Conservation (phyloP, 2,113 vertebrate genomes). For the Hyaena hyaena region DNA sequence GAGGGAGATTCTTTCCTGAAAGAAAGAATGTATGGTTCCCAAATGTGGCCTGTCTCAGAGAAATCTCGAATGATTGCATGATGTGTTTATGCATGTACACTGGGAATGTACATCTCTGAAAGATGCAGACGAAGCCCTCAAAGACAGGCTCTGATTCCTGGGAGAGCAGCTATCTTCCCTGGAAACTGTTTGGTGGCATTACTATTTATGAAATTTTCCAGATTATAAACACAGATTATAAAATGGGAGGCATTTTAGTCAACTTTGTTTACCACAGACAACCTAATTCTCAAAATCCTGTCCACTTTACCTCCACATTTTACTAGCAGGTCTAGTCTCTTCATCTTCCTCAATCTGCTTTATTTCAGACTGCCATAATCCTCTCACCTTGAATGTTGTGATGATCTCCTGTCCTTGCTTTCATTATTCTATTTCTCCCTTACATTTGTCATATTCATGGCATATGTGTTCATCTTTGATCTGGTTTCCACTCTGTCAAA, state of each 20-base stretch:
- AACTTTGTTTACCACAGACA: neutral
- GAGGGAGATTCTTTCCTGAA: neutral
- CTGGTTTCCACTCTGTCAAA: neutral
- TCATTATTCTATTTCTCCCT: neutral
- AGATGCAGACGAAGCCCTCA: neutral
- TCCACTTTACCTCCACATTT: neutral
- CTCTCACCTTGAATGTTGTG: neutral
- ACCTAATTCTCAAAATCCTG: neutral
- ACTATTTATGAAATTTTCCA: neutral
- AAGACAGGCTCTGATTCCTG: neutral
- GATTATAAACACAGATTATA: neutral
- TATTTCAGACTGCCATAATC: neutral
- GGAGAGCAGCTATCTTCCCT: neutral
- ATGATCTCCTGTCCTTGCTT: neutral
- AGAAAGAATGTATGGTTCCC: neutral
- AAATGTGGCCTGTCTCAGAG: neutral
- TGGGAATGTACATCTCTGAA: neutral
- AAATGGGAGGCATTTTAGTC: neutral
- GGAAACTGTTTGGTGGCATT: neutral
- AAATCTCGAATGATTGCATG: neutral
- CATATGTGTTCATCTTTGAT: neutral
- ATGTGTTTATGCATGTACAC: neutral
- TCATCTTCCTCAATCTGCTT: neutral
- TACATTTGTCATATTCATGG: neutral
- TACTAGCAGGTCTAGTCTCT: neutral